A percentile compares a stretch with the other conserved stretches of the same genome.
These are phyloP conservation scores for Acromyrmex charruanus DNA, from an alignment of 1,140 invertebrate species.

Conservation along the genomic window DNA sequence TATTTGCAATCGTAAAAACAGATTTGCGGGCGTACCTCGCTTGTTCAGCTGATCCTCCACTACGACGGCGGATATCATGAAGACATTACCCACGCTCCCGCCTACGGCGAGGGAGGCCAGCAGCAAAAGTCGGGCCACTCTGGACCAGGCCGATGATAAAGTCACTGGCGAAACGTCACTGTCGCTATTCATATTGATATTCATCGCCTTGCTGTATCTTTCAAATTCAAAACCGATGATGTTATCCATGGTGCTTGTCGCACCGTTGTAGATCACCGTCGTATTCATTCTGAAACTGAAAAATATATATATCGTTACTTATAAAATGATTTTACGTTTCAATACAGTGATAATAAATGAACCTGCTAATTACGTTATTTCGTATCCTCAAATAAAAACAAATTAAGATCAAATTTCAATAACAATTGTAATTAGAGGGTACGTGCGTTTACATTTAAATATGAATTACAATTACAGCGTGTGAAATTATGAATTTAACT, in stretches of 20 bases:
- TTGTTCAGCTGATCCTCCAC: conserved; percentile 91
- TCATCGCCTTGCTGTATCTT: conserved; percentile 74
- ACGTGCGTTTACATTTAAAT: background rate
- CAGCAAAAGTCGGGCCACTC: conserved; percentile 89
- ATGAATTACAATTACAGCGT: background rate
- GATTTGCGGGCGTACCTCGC: conserved; percentile 86
- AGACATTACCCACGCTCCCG: conserved; percentile 92
- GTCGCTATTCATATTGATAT: conserved; percentile 64
- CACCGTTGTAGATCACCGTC: conserved; percentile 62
- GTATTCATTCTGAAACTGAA: conserved; percentile 73
- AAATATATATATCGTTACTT: conserved; percentile 7
- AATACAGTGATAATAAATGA: background rate
- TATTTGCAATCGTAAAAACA: conserved; percentile 19
- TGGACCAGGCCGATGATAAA: conserved; percentile 90
- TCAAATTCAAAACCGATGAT: conserved; percentile 64
- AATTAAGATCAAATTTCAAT: background rate
- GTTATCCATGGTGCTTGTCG: conserved; percentile 75
- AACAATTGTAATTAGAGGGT: background rate
- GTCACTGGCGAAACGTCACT: conserved; percentile 88
- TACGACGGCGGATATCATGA: conserved; percentile 92
- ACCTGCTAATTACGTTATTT: background rate
- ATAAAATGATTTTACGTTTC: background rate
- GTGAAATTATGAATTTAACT: background rate
- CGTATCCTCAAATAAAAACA: background rate
- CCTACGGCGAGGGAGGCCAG: conserved; percentile 89